Base-by-base conservation (phyloP, 2,113 vertebrate genomes). In the Mobula birostris region DNA sequence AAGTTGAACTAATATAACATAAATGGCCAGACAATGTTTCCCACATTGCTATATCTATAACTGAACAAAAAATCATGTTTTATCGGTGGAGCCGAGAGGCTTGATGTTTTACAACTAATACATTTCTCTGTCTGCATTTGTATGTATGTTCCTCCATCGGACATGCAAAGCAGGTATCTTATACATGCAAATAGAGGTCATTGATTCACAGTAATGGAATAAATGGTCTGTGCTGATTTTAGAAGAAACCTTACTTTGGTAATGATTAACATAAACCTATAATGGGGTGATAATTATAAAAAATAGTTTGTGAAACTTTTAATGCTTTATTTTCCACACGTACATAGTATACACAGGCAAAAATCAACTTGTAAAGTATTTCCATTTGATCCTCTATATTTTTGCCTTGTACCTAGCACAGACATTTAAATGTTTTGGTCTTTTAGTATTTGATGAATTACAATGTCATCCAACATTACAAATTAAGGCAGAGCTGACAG, bases 41-140 rank as follows among this genome's bases (percentile, higher is more conserved):
- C n/a, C 29, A 66, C 1, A 19, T 29, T 90, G 85, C 14, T 14
- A 90, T 32, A 66, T 90, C 32, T 36, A 90, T 17, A 29, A 17
- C 12, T 90, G 29, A 90, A 90, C 14, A 29, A 90, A 90, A 79
- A 32, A 32, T 32, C 85, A 90, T 66, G 85, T 32, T 90, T 87
- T 66, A 66, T 32, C 32, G 17, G 14, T n/a, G 14, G 5, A 68
- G n/a, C 85, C 15, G 29, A 61, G 63, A n/a, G 24, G 27, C 56
- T 87, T 9, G 32, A 32, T 68, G 63, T 90, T 90, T 90, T 15
- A 66, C 19, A 6, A 68, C 29, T 27, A 1, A 21, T 66, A 32
- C 29, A 66, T 11, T 27, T 90, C 27, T 88, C 29, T n/a, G 83
- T 5, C 56, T 87, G 83, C 15, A 61, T 88, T 88, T 63, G 27